These are phyloP conservation scores for Sminthurinus aureus DNA, from an alignment of 2,888 invertebrate genomes.

Conservation along the genomic window DNA sequence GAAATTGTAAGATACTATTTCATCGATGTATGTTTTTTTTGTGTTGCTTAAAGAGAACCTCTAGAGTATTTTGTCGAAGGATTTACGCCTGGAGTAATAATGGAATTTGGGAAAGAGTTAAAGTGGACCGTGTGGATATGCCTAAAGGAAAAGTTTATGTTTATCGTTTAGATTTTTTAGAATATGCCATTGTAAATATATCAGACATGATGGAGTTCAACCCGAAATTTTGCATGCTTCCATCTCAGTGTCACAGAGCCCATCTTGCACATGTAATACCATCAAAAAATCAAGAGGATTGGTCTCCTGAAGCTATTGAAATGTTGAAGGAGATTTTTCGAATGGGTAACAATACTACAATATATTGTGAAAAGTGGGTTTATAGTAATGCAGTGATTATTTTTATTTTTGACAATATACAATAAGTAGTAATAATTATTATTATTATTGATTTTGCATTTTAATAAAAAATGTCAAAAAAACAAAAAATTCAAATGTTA, in stretches of 20 bases:
- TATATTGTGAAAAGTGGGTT: background rate
- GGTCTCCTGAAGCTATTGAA: background rate
- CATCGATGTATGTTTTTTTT: no score
- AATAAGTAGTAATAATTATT: background rate
- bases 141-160: slow-evolving; percentile 16
- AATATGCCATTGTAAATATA: slow-evolving; percentile 6
- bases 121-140: slow-evolving; percentile 25
- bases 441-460: no score
- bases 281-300: background rate
- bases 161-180: slow-evolving; percentile 19
- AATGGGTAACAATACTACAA: background rate
- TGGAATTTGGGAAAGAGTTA: slow-evolving; percentile 26
- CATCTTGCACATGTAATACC: slow-evolving; percentile 38
- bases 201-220: slow-evolving; percentile 27
- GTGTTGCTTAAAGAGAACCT: slow-evolving; percentile 11
- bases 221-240: slow-evolving; percentile 11
- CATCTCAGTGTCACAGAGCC: background rate
- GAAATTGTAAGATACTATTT: no score
- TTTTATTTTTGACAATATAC: background rate
- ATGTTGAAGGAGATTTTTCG: slow-evolving; percentile 7
- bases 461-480: no score
- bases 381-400: no score
- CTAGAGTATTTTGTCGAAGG: slow-evolving; percentile 19
- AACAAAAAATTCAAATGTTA: no score
- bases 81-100: slow-evolving; percentile 34